Evolutionary conservation across 2,113 vertebrate genomes (phyloP), one percentile per base, ranked within the genome.

Genomic region (Gallinago undulata): DNA sequence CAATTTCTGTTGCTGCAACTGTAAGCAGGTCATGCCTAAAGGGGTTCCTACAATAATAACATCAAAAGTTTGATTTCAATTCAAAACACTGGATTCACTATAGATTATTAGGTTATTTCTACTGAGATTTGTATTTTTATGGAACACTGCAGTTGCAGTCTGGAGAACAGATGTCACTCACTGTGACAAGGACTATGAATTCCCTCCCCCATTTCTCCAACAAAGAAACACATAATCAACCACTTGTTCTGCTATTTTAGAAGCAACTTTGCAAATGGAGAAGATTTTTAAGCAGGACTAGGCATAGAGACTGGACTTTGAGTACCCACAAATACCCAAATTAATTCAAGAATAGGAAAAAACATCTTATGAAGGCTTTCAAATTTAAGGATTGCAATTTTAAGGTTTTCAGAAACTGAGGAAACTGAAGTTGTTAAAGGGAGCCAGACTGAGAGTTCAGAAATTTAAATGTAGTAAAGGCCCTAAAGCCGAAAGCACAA

Each of bases 41-140:
- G 63, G 13, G 9, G 6, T 87, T 94, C 30, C 47, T 87, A 67
- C 11, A 92, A 66, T 56, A 85, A 82, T 37, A 85, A 45, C 48
- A 85, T 41, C 2, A 60, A 79, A 91, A 53, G 8, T 25, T 45
- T 50, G 21, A 56, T 88, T 91, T 88, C 10, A n/a, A 8, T 87
- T 78, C 27, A 77, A 56, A 91, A 89, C 53, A 79, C 14, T 0
- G 7, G 35, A 48, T 93, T 87, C 2, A 0, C 8, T 79, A 27
- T 50, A 79, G 50, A 37, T 86, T 82, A 91, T 74, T 74, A 77
- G n/a, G 64, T 55, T 87, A 84, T 89, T 91, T 94, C 51, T 96
- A 59, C 48, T 60, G 74, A 78, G 64, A 89, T 78, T 51, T 87
- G 19, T 78, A 35, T 55, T 70, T 91, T 89, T 82, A 31, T 94